Conservation (phyloP, 2,113 vertebrate genomes). For the Promerops cafer region DNA sequence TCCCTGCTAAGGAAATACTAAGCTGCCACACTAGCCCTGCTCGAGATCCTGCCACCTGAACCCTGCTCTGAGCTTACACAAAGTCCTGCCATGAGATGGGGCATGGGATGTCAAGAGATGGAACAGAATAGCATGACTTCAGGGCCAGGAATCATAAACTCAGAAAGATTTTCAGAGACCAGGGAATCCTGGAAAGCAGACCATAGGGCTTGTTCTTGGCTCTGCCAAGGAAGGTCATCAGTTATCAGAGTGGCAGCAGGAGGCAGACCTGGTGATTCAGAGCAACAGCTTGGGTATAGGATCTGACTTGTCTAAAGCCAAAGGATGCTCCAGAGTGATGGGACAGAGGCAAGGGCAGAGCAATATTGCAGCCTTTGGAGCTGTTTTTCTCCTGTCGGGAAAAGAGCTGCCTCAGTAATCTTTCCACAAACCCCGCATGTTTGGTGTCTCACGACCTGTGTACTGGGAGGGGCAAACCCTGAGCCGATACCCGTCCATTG, state of each 20-base stretch:
- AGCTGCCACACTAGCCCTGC: neutral
- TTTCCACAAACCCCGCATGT: neutral
- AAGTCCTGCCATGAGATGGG: neutral
- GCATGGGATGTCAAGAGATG: neutral
- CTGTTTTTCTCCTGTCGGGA: neutral
- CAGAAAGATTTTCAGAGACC: neutral
- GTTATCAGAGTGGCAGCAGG: neutral
- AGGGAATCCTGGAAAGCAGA: neutral
- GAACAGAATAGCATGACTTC: neutral
- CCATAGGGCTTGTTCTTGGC: neutral
- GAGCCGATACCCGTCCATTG: neutral
- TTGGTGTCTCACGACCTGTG: neutral
- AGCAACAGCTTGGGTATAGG: neutral
- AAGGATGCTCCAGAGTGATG: neutral
- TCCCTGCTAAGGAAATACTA: neutral
- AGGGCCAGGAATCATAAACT: neutral
- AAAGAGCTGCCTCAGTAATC: neutral
- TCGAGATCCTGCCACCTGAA: fast-evolving
- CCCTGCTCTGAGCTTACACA: neutral
- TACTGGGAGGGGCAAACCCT: neutral
- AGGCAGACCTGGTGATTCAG: neutral
- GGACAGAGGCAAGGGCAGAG: neutral
- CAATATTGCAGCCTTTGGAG: neutral
- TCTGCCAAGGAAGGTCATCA: neutral
- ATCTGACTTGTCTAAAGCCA: neutral